A percentile compares a stretch with the other conserved stretches of the same genome.
Conservation (phyloP, 2,113 vertebrate genomes). For the Tylochromis polylepis region DNA sequence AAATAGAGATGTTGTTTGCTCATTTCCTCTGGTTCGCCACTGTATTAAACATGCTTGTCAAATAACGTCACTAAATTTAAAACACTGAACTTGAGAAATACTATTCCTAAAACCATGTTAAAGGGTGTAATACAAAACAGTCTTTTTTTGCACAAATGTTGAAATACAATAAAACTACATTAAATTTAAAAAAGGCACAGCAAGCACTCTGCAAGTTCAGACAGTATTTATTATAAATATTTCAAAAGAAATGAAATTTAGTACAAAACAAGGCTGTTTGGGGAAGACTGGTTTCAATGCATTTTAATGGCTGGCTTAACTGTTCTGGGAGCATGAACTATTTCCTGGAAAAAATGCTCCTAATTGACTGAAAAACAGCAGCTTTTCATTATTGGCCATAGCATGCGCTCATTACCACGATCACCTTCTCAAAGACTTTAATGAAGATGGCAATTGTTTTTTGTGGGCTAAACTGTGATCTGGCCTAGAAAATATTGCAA, state of each 20-base stretch:
- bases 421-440: background rate
- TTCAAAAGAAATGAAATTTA: background rate
- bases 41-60: background rate
- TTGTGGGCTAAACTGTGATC: background rate
- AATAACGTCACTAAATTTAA: background rate
- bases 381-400: background rate
- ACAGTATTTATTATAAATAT: background rate
- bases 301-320: background rate
- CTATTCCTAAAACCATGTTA: background rate
- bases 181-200: accelerated
- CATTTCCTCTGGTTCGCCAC: background rate
- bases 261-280: background rate
- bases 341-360: background rate
- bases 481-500: background rate
- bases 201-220: background rate
- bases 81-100: background rate
- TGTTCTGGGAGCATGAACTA: background rate
- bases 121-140: background rate
- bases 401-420: background rate
- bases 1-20: background rate
- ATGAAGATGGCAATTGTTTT: background rate
- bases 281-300: background rate
- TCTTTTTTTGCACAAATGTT: background rate
- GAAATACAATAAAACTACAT: background rate
- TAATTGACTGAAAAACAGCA: background rate